A percentile compares a stretch with the other conserved stretches of the same genome.
These are phyloP conservation scores for Archips xylosteana DNA, from an alignment of 2,888 invertebrate genomes.

Conservation along the genomic window DNA sequence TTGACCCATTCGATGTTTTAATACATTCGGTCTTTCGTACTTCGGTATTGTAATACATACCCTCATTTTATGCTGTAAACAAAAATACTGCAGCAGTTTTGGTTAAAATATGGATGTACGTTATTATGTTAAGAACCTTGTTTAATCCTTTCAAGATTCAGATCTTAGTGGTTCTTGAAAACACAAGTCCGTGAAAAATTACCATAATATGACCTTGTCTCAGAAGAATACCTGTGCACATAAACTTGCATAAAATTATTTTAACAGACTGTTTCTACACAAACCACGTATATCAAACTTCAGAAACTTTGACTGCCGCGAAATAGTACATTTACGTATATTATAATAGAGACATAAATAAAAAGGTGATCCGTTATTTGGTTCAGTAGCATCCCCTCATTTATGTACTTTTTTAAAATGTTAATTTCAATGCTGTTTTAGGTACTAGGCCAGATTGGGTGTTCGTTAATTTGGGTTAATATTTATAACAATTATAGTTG, in stretches of 20 bases:
- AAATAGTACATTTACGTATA: not conserved
- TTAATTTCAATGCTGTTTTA: too few relatives aligned
- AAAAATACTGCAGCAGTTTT: not conserved
- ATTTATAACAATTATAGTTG: too few relatives aligned
- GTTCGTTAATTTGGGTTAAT: too few relatives aligned
- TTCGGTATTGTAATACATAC: too few relatives aligned
- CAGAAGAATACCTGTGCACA: conserved; percentile 11
- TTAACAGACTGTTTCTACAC: conserved; percentile 1
- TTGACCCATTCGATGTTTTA: too few relatives aligned
- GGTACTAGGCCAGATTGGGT: too few relatives aligned
- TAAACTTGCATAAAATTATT: conserved; percentile 26
- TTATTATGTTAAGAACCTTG: conserved; percentile 15
- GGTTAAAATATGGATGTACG: not conserved
- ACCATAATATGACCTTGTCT: conserved; percentile 36
- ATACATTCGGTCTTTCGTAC: too few relatives aligned
- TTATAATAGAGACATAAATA: not conserved
- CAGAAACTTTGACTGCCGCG: not conserved
- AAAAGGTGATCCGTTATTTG: not conserved
- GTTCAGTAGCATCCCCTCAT: too few relatives aligned
- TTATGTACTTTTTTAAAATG: too few relatives aligned
- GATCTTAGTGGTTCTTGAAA: conserved; percentile 25
- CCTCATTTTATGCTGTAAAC: not conserved
- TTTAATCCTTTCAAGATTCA: conserved; percentile 24
- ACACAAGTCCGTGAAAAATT: conserved; percentile 25
- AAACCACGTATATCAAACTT: conserved; percentile 2